Base-by-base conservation (phyloP, 2,888 invertebrate species). In the Aelia acuminata region DNA sequence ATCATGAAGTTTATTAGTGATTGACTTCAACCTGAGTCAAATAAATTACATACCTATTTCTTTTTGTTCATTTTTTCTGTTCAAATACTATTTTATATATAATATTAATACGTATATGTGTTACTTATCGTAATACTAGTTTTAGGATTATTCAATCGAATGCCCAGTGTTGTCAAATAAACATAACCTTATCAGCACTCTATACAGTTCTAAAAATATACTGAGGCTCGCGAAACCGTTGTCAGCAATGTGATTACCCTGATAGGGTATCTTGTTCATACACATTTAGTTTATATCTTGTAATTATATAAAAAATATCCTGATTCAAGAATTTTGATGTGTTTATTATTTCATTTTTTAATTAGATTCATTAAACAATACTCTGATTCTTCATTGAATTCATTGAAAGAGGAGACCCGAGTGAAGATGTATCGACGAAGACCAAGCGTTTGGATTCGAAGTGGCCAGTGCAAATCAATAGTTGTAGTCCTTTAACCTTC, bases 401-500 rank as follows among this genome's bases (percentile, higher is more conserved):
- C n/a, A n/a, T n/a, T n/a, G n/a, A 20, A 48, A 48, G 2, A 15
- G 48, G 7, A 13, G 48, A 13, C 10, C 10, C 15, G 15, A 15
- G 10, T 48, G 48, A 48, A 48, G 48, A 48, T 48, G 2, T 48
- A 50, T 20, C 50, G 50, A 50, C 22, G 22, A 4, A 20, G 22
- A 53, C n/a, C 1, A 1, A 53, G n/a, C 8, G 22, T 7, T 49
- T 3, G 22, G 22, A 53, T 22, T 1, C 3, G 50, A 50, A 50
- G 22, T 22, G 53, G 26, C 11, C 57, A 57, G 57, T 26, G 26
- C 26, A 7, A 57, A 57, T 57, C 57, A 26, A 57, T 57, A 57
- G 26, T 13, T 57, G n/a, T 57, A 57, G 57, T 57, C 26, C 57
- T 57, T 57, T 57, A 57, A 57, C 57, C 57, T 57, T 57, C 26